Percentiles rank a stretch among this genome's conserved stretches.
These are phyloP conservation scores for Exaiptasia diaphana DNA, from an alignment of 64 coral and sea anemone species.

Conservation along the genomic window DNA sequence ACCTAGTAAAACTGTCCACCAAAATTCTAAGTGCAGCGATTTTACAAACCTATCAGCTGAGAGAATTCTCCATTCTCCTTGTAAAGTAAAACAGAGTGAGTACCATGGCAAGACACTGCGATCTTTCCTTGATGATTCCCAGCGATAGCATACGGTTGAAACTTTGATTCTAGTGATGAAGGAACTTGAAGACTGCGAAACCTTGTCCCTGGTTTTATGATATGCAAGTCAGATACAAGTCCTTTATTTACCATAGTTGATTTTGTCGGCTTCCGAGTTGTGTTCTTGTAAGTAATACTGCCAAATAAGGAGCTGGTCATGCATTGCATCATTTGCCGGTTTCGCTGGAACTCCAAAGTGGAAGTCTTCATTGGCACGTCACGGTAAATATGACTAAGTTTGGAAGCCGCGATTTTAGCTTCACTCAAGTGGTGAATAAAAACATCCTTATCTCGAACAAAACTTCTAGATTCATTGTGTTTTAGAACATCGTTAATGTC, in stretches of 20 bases:
- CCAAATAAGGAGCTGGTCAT: slow-evolving; percentile 64
- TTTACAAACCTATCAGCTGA: slow-evolving; percentile 47
- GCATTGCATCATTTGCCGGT: slow-evolving; percentile 58
- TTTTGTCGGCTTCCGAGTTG: too few relatives aligned
- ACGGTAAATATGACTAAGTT: slow-evolving; percentile 26
- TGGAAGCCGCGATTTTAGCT: slow-evolving; percentile 31
- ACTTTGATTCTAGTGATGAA: slow-evolving; percentile 19
- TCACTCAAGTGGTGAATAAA: slow-evolving; percentile 66
- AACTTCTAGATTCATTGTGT: slow-evolving; percentile 30
- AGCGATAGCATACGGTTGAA: slow-evolving; percentile 63
- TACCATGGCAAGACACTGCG: slow-evolving; percentile 60
- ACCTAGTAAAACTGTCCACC: too few relatives aligned
- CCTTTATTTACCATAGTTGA: not conserved
- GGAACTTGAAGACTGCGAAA: slow-evolving; percentile 55
- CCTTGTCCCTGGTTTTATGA: slow-evolving; percentile 46
- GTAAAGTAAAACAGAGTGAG: slow-evolving; percentile 59
- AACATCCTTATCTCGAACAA: slow-evolving; percentile 52
- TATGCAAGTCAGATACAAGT: slow-evolving; percentile 7
- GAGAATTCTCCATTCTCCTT: slow-evolving; percentile 60
- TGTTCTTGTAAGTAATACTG: not conserved
- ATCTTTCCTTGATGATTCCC: slow-evolving; percentile 29
- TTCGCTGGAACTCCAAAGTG: slow-evolving; percentile 39
- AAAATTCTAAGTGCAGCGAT: too few relatives aligned
- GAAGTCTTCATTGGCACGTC: slow-evolving; percentile 28
- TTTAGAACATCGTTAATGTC: slow-evolving; percentile 42